phyloP scores from a whole-genome alignment of 2,113 vertebrate genomes.

The Choloepus hoffmanni region DNA sequence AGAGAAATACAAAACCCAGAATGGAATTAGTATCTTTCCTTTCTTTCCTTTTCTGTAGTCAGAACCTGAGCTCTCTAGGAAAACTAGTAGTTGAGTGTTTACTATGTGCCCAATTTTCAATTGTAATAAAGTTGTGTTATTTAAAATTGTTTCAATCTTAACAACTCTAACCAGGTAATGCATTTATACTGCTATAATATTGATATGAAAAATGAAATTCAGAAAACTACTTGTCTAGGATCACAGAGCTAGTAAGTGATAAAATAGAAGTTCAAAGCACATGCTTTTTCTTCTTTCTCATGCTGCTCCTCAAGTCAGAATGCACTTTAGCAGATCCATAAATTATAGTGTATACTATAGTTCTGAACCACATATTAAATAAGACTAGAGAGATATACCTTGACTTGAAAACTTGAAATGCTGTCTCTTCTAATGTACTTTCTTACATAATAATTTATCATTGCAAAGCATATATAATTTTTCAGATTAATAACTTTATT shows the following conservation, averaged over 20 bases:
- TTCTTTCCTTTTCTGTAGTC: background rate
- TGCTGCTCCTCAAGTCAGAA: background rate
- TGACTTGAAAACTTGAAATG: background rate
- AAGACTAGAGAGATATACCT: background rate
- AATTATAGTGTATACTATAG: background rate
- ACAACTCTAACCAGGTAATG: background rate
- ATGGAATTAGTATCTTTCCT: background rate
- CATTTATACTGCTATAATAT: background rate
- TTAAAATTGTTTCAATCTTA: background rate
- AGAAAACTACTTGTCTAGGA: background rate
- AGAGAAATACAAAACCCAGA: slow-evolving; percentile 7
- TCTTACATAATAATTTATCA: background rate
- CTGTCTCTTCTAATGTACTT: background rate
- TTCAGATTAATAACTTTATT: background rate
- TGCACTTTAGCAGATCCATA: background rate
- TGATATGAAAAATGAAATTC: background rate
- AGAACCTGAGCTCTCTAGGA: slow-evolving; percentile 2
- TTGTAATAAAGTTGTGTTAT: background rate
- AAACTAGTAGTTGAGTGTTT: background rate
- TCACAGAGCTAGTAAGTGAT: background rate
- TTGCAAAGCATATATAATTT: too few species aligned
- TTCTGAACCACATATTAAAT: background rate
- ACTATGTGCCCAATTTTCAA: background rate
- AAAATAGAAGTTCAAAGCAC: background rate
- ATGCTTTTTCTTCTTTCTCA: background rate